Percentiles rank a stretch among this genome's conserved stretches.
Evolutionary conservation across 2,113 vertebrate species (phyloP).

Genomic region (Naja naja): DNA sequence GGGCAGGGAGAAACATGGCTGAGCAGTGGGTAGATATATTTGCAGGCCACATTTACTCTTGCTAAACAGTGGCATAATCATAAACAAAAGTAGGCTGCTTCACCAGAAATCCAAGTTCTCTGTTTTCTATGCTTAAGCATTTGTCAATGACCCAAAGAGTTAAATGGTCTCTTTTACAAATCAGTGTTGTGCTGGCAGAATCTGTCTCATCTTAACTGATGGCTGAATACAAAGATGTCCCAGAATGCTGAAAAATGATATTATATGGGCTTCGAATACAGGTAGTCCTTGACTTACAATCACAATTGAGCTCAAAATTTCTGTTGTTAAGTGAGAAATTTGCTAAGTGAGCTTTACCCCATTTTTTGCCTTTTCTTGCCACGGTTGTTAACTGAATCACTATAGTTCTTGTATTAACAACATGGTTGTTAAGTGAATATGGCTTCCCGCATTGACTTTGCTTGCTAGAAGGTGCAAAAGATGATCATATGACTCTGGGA

Average conservation of each 20-base stretch:
- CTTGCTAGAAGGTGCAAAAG: too few species aligned
- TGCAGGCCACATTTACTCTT: not conserved
- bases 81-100: not conserved
- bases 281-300: too few species aligned
- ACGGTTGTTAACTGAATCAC: too few species aligned
- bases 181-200: constrained; percentile 46
- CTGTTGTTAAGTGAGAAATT: too few species aligned
- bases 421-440: too few species aligned
- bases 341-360: too few species aligned
- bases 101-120: not conserved
- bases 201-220: constrained; percentile 37
- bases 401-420: too few species aligned
- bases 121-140: not conserved
- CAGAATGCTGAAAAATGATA: constrained; percentile 44
- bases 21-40: not conserved
- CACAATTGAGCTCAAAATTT: too few species aligned
- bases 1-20: not conserved
- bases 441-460: too few species aligned
- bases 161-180: not conserved
- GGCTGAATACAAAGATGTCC: constrained; percentile 37
- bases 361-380: too few species aligned
- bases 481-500: too few species aligned
- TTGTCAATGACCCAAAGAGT: not conserved
- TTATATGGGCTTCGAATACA: constrained; percentile 46
- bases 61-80: not conserved